Evolutionary conservation across 2,888 invertebrate species (phyloP), one percentile per base, ranked within the genome.

Genomic region (Harpalus rubripes): DNA sequence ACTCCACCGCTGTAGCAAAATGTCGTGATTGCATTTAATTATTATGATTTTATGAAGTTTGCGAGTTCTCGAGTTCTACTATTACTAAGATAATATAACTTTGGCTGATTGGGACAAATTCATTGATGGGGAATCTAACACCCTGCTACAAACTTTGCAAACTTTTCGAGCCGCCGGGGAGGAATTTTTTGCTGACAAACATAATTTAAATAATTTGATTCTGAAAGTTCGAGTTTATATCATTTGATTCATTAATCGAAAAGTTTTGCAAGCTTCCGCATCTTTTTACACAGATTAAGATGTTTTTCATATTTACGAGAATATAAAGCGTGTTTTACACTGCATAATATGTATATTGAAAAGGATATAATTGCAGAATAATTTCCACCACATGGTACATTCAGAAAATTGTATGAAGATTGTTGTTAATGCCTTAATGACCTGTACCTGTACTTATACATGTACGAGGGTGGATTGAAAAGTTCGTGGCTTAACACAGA

Each of bases 121-220:
- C 18, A 63, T 63, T 63, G 63, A 63, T 63, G 63, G 22, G 22
- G 22, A 22, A 63, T 18, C 59, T 59, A 59, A 59, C 59, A 18
- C 59, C 59, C 16, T 56, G 32, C 32, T 59, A 18, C 59, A 18
- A 59, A 59, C 59, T 59, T 59, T 59, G 15, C 59, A 10, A 68
- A 68, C 39, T 68, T 68, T 68, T 39, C 32, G 15, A 12, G n/a
- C 39, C 8, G n/a, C 39, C 8, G 32, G n/a, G 32, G 39, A 68
- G 32, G 26, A 52, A 32, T 68, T 32, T 65, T 39, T 39, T n/a
- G 39, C n/a, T n/a, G 39, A 68, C 32, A 68, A 68, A 68, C 68
- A 68, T 68, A 12, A 68, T 68, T 68, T 68, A n/a, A 68, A 68
- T 68, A 68, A 68, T 68, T 68, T 26, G 68, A 7, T 68, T 68